These are phyloP conservation scores for Colletes collaris DNA, from an alignment of 2,888 invertebrate genomes.

Conservation along the genomic window DNA sequence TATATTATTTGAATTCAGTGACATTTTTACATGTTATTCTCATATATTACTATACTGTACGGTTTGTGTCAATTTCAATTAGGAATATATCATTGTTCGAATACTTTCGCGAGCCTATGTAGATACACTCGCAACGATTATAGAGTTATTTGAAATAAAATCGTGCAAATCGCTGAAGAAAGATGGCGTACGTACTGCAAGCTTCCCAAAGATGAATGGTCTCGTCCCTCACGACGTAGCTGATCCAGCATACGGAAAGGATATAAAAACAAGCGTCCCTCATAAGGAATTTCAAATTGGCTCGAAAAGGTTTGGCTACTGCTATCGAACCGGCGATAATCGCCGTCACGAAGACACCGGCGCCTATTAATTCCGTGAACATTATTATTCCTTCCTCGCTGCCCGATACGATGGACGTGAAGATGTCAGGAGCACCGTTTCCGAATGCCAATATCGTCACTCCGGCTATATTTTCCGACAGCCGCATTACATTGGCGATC, in stretches of 20 bases:
- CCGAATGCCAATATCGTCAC: constrained; percentile 89
- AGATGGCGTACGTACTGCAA: constrained; percentile 75
- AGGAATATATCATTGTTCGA: too few relatives aligned
- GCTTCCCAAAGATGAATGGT: constrained; percentile 84
- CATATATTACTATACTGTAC: too few relatives aligned
- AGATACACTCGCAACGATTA: too few relatives aligned
- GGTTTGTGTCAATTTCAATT: too few relatives aligned
- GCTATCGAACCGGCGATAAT: constrained; percentile 86
- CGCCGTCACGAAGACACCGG: constrained; percentile 86
- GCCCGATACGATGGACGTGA: constrained; percentile 85
- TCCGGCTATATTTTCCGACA: constrained; percentile 86
- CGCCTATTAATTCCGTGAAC: constrained; percentile 84
- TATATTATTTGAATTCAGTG: too few relatives aligned
- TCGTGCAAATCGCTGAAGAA: not conserved
- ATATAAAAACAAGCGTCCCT: constrained; percentile 78
- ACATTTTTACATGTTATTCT: too few relatives aligned
- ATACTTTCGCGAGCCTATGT: too few relatives aligned
- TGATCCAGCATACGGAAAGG: constrained; percentile 84
- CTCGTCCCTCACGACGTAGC: constrained; percentile 83
- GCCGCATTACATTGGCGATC: constrained; percentile 82
- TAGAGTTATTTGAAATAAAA: too few relatives aligned
- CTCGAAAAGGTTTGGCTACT: constrained; percentile 84
- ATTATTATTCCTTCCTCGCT: constrained; percentile 81
- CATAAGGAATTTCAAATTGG: constrained; percentile 71
- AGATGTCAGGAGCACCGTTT: constrained; percentile 89